Base-by-base conservation (phyloP, 2,113 vertebrate species). In the Numenius arquata region DNA sequence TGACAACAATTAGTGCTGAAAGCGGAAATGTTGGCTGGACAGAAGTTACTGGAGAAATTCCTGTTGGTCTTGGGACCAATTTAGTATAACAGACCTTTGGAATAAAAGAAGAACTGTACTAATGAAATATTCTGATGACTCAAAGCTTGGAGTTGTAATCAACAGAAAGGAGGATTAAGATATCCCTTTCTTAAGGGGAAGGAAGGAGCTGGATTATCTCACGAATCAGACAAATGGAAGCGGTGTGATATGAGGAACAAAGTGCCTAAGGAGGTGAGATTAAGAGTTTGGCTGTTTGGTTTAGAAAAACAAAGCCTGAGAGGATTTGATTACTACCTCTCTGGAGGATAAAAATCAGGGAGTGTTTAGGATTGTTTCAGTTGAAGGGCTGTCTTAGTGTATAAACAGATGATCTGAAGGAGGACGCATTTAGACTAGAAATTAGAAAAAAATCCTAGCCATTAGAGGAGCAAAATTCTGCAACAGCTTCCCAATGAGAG, bases 111-210 rank as follows among this genome's bases (percentile, higher is more conserved):
- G 21, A 88, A 58, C n/a, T 50, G 26, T 71, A 19, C 25, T 68
- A 72, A 89, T 88, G 78, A 89, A 91, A 72, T 93, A 45, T 21
- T 22, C 70, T 85, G 61, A 58, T 94, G 84, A 92, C 56, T 91
- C 61, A 95, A 89, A 86, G 18, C 22, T 73, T 89, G 71, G 53
- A 68, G 30, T 26, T 85, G 15, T 48, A 89, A 78, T 82, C 70
- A 82, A 85, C 66, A 91, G 56, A 87, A 95, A 61, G 41, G 16
- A 75, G 34, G 26, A 82, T 79, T 94, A 91, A 86, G 21, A 48
- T 78, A 65, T 25, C 52, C 21, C 27, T 81, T 90, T 86, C 47
- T 38, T 79, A 79, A 91, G n/a, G 47, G 43, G 27, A 72, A 79
- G 53, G 10, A 73, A 94, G 52, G 29, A 82, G 9, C 30, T 82